Evolutionary conservation across 2,888 invertebrate genomes (phyloP).

Genomic region (Chloromyia formosa): DNA sequence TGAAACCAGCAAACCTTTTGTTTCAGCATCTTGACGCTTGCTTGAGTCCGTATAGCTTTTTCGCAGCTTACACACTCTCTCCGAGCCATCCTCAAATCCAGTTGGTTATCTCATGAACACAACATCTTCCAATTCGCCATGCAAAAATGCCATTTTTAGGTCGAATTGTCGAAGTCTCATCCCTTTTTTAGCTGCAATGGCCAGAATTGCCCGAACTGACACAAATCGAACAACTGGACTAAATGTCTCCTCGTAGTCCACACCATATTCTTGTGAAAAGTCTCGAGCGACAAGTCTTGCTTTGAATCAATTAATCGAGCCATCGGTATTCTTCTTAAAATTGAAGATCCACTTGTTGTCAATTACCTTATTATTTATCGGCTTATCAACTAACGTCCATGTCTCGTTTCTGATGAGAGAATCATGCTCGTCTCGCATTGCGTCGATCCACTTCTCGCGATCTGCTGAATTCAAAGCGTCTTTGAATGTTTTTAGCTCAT

Average conservation of each 20-base stretch:
- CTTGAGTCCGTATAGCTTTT: slow-evolving; percentile 40
- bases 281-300: slow-evolving; percentile 55
- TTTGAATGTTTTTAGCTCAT: slow-evolving; percentile 48
- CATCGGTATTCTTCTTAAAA: slow-evolving; percentile 51
- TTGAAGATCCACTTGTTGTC: slow-evolving; percentile 54
- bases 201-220: slow-evolving; percentile 52
- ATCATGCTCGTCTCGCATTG: slow-evolving; percentile 51
- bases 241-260: slow-evolving; percentile 56
- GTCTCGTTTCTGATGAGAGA: slow-evolving; percentile 47
- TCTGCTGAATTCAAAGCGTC: slow-evolving; percentile 49
- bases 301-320: slow-evolving; percentile 51
- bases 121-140: slow-evolving; percentile 39
- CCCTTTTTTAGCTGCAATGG: slow-evolving; percentile 13
- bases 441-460: slow-evolving; percentile 49
- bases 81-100: slow-evolving; percentile 34
- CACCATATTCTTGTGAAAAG: slow-evolving; percentile 53
- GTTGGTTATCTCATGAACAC: slow-evolving; percentile 42
- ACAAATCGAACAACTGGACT: slow-evolving; percentile 55
- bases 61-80: slow-evolving; percentile 26
- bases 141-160: slow-evolving; percentile 38
- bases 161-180: slow-evolving; percentile 37
- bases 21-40: slow-evolving; percentile 40
- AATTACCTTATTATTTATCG: slow-evolving; percentile 46
- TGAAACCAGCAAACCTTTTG: slow-evolving; percentile 37
- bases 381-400: slow-evolving; percentile 47